These are phyloP conservation scores for Heliconius erato DNA, from an alignment of 2,888 invertebrate genomes.

Conservation along the genomic window DNA sequence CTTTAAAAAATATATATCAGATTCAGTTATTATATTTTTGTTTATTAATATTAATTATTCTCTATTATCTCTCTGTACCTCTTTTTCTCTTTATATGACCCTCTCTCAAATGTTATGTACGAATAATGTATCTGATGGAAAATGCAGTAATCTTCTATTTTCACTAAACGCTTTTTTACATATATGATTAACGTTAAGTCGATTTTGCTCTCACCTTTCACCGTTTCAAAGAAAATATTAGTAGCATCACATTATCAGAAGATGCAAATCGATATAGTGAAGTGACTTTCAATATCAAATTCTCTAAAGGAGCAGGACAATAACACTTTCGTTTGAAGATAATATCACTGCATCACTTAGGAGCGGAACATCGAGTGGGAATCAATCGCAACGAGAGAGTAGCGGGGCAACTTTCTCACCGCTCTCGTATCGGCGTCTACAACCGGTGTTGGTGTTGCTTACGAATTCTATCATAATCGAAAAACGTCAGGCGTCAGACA, in stretches of 20 bases:
- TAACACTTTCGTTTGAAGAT: constrained; percentile 52
- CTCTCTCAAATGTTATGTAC: not conserved
- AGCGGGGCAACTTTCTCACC: constrained; percentile 79
- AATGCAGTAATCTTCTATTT: not conserved
- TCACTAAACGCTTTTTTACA: no score
- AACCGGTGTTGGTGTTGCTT: constrained; percentile 42
- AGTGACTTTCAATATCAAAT: constrained; percentile 19
- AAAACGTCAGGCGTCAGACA: constrained; percentile 30
- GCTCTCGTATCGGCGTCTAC: constrained; percentile 66
- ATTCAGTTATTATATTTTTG: not conserved
- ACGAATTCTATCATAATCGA: constrained; percentile 27
- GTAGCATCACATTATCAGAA: not conserved
- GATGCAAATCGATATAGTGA: constrained; percentile 8
- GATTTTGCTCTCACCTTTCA: not conserved
- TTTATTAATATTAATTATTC: not conserved
- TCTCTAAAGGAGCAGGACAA: constrained; percentile 44
- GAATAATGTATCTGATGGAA: not conserved
- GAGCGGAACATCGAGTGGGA: constrained; percentile 61
- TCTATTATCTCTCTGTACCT: not conserved
- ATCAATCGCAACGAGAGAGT: constrained; percentile 74
- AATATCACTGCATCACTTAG: constrained; percentile 57
- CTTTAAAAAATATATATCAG: not conserved
- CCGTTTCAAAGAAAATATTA: not conserved
- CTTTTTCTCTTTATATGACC: not conserved
- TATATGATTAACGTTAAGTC: not conserved